Evolutionary conservation across 2,888 invertebrate species (phyloP), one percentile per base, ranked within the genome.

Genomic region (Apeira syringaria): DNA sequence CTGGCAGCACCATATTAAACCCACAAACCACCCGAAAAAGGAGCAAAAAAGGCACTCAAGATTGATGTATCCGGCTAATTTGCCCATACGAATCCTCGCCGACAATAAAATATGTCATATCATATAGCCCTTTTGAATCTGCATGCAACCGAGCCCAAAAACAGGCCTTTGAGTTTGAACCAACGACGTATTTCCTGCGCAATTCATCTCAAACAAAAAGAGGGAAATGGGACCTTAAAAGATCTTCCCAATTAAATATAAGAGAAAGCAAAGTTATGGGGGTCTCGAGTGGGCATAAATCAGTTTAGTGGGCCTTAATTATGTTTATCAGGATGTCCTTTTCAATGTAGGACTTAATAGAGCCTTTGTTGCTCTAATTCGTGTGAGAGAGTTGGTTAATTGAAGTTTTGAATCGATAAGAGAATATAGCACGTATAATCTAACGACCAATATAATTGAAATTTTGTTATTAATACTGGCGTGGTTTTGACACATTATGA

Each of bases 11-110:
- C 13, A 1, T 1, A 3, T 24, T 9, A 31, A 24, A 39, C 30
- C 11, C 15, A 33, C 38, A 45, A 45, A 39, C 29, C 38, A 26
- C 39, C 34, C 31, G 24, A 46, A 46, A 46, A 35, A 27, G 17
- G n/a, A 49, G 7, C 61, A 61, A 60, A 55, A 61, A 56, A 56
- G 53, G 59, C 38, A 53, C 15, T 61, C 39, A 55, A 78, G 87
- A 88, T 85, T 84, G 87, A 85, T 80, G 85, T 87, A 86, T 88
- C 88, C 88, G 76, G 73, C 87, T 88, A 88, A 88, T 88, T 88
- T 87, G 83, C 76, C 78, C 84, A 73, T 68, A 72, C 67, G 57
- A 66, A 64, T 68, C 64, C 61, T 59, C 46, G 61, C 61, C 57
- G 59, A 69, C 79, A 84, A 84, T 85, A 82, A 85, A 82, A 81